Base-by-base conservation (phyloP, 2,888 invertebrate species). In the Exephanes ischioxanthus region DNA sequence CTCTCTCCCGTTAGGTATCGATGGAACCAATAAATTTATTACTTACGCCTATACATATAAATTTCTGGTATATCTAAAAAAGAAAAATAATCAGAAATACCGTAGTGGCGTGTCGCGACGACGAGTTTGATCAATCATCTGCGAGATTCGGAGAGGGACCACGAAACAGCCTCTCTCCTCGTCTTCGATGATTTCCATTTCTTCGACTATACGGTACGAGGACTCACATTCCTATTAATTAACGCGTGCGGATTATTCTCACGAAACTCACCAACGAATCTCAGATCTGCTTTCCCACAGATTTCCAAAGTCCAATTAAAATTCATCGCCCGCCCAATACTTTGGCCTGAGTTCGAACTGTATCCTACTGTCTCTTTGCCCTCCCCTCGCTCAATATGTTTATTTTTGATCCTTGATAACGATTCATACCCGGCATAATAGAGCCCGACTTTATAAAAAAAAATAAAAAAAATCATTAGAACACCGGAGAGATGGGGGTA, bases 151-250 rank as follows among this genome's bases (percentile, higher is more conserved):
- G 14, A 45, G 51, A 51, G 71, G 48, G 63, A 30, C 71, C 58
- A 51, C 33, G 26, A n/a, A 22, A 55, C 22, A 41, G 41, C 55
- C 41, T 58, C 41, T 58, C 58, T 16, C 55, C 58, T 16, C 41
- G 26, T 51, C 41, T 22, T 61, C 16, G 68, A 72, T 81, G 53
- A 84, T 79, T 82, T 78, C 67, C 83, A 84, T 87, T 85, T 84
- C 67, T 84, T 83, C 80, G 16, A 14, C 41, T 80, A 75, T 72
- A 82, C 61, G 51, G 63, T 51, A 19, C 41, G 72, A 87, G 72
- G 75, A 58, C 45, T 84, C 84, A 88, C 88, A 88, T 91, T 88
- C 87, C 88, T 88, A 89, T 91, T 91, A 91, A 92, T 90, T 89
- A 90, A 86, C 88, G 81, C 51, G 58, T 70, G 77, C 66, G 66